Evolutionary conservation across 1,140 invertebrate genomes (phyloP).

Genomic region (Bombus waltoni): DNA sequence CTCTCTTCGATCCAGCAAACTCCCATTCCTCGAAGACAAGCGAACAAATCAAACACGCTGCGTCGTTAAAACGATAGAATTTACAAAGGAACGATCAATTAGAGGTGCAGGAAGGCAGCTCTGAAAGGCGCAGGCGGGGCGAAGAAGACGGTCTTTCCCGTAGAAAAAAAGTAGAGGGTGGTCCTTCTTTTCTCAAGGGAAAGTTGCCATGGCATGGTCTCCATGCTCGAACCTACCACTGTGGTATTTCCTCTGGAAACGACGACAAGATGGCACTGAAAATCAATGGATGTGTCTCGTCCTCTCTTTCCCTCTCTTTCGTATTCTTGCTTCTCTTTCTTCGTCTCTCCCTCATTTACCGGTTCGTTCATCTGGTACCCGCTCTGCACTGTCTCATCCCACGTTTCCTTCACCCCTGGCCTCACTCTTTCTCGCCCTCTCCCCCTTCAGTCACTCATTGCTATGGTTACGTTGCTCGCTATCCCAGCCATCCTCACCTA

Average conservation of each 20-base stretch:
- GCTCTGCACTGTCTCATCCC: slow-evolving; percentile 36
- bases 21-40: background rate
- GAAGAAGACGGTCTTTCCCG: background rate
- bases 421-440: slow-evolving; percentile 37
- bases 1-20: background rate
- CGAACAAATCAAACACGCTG: background rate
- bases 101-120: background rate
- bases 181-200: slow-evolving; percentile 26
- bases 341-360: slow-evolving; percentile 32
- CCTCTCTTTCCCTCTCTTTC: slow-evolving; percentile 55
- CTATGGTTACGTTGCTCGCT: slow-evolving; percentile 79
- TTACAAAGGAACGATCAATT: slow-evolving; percentile 14
- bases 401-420: slow-evolving; percentile 35
- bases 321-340: slow-evolving; percentile 28
- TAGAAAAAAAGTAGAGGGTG: slow-evolving; percentile 16
- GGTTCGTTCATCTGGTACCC: slow-evolving; percentile 23
- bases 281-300: slow-evolving; percentile 79
- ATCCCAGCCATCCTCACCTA: slow-evolving; percentile 52
- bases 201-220: slow-evolving; percentile 21
- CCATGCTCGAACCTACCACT: slow-evolving; percentile 6
- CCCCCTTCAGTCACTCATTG: slow-evolving; percentile 74
- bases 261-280: slow-evolving; percentile 82
- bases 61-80: slow-evolving; percentile 25
- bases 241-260: slow-evolving; percentile 66
- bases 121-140: background rate